Base-by-base conservation (phyloP, 2,113 vertebrate genomes). In the Capra hircus region DNA sequence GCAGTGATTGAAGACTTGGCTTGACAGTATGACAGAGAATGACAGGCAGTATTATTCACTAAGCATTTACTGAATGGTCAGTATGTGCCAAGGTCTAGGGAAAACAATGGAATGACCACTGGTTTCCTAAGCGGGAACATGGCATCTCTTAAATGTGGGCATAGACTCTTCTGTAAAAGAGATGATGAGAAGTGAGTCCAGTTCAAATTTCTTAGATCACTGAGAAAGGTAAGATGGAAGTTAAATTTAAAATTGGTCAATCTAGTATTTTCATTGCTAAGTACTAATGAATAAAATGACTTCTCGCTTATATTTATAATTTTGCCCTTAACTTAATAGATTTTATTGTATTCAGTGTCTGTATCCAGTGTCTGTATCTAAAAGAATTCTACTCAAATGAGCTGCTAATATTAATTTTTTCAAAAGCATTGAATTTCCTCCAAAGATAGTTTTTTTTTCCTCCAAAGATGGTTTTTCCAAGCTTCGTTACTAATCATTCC, bases 271-370 rank as follows among this genome's bases (percentile, higher is more conserved):
- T 96, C 23, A 88, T 67, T 96, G 60, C 94, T 90, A 83, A 92
- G n/a, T 40, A 53, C 19, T 97, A 62, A 80, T 52, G 57, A 93
- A 36, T 95, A 89, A 88, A 95, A 95, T 86, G 27, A 33, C 91
- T 71, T 28, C 43, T 84, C 82, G 48, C 90, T 91, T 95, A 27
- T 77, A 59, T 92, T 91, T 96, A 21, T 82, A 88, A 82, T 78
- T 90, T 90, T 84, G 17, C 30, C 71, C 25, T 83, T 94, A 57
- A 45, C 0, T 17, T 64, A 55, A 43, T 96, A 78, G 71, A 78
- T 80, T 96, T 94, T 88, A 40, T 77, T 43, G 23, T 78, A 80
- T 36, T 93, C 7, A 64, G 30, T 67, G 33, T 67, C 62, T 64
- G 15, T 64, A n/a, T n/a, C 43, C 10, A 81, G 45, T 86, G 15